Evolutionary conservation across 2,888 invertebrate genomes (phyloP).

Genomic region (Pecten maximus): DNA sequence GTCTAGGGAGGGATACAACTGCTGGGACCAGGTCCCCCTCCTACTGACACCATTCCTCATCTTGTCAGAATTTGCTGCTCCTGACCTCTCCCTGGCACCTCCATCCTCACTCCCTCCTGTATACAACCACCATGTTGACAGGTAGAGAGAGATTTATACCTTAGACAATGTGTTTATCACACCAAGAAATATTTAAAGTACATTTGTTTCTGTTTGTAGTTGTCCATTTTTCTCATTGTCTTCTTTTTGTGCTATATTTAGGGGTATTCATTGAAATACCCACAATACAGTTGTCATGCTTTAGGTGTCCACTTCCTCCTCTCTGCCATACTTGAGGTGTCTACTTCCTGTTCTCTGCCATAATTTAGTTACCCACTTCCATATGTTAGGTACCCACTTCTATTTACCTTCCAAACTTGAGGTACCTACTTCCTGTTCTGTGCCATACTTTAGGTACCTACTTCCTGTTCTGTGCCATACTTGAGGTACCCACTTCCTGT

Average conservation of each 20-base stretch:
- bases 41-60: background rate
- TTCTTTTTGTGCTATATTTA: background rate
- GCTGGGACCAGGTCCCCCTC: constrained; percentile 18
- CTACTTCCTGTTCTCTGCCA: background rate
- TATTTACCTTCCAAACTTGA: background rate
- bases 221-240: background rate
- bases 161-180: background rate
- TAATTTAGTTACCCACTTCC: background rate
- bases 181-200: background rate
- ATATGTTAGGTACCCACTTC: background rate
- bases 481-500: background rate
- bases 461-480: background rate
- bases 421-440: background rate
- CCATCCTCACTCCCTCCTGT: background rate
- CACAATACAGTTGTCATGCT: background rate
- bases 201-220: background rate
- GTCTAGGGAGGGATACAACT: constrained; percentile 1
- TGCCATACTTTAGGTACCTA: background rate
- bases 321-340: background rate
- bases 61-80: background rate
- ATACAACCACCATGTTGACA: background rate
- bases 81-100: background rate
- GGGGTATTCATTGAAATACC: background rate
- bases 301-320: background rate
- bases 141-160: constrained; percentile 1